A percentile compares a stretch with the other conserved stretches of the same genome.
Conservation (phyloP, 2,797 vertebrate genomes). For the Enteromius mattozi region DNA sequence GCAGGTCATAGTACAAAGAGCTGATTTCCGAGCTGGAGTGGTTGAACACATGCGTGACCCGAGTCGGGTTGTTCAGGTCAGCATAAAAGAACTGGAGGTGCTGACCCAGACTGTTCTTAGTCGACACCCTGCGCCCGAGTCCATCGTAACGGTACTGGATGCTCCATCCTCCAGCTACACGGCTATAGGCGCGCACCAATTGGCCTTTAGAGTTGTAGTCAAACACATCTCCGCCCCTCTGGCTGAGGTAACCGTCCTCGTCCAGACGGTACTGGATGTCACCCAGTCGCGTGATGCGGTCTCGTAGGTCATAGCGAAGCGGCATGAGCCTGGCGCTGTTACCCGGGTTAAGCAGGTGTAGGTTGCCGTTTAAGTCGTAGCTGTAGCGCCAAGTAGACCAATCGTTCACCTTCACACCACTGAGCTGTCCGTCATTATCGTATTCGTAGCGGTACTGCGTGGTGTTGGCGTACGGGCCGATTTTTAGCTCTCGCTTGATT, state of each 20-base stretch:
- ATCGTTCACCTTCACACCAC: conserved; percentile 93
- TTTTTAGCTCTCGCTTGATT: conserved; percentile 95
- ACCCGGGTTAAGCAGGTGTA: conserved; percentile 94
- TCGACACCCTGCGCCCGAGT: conserved; percentile 91
- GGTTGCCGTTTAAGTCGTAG: conserved; percentile 97
- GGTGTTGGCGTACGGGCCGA: conserved; percentile 97
- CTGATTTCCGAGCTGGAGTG: conserved; percentile 98
- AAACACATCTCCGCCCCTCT: conserved; percentile 92
- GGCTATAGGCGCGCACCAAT: conserved; percentile 92
- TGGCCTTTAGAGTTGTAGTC: conserved; percentile 99
- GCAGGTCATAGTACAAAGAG: conserved; percentile 97
- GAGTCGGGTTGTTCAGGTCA: conserved; percentile 93
- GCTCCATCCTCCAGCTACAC: conserved; percentile 89
- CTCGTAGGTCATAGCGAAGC: conserved; percentile 94
- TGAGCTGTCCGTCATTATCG: conserved; percentile 95
- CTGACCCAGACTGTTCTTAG: conserved; percentile 93
- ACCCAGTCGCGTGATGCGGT: conserved; percentile 94
- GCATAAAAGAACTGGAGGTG: conserved; percentile 99
- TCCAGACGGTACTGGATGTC: conserved; percentile 96
- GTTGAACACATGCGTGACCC: conserved; percentile 97
- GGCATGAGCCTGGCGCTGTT: conserved; percentile 94
- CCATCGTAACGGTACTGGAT: conserved; percentile 97
- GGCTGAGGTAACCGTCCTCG: conserved; percentile 94
- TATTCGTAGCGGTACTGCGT: conserved; percentile 99
- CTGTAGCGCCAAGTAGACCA: conserved; percentile 98